Evolutionary conservation across 2,113 vertebrate genomes (phyloP).

Genomic region (Agapornis roseicollis): DNA sequence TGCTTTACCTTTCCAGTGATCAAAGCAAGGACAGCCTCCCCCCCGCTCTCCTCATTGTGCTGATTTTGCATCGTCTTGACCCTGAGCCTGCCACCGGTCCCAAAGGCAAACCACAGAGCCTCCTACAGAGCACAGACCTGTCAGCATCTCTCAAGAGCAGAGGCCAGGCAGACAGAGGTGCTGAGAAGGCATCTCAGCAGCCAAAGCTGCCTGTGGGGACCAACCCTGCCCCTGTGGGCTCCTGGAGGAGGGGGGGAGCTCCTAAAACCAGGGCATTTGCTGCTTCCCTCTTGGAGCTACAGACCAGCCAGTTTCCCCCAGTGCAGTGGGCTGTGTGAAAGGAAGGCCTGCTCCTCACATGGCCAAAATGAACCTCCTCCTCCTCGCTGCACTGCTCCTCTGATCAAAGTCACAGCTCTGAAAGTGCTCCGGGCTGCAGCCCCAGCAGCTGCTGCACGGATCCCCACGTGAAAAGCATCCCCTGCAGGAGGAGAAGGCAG

Average conservation of each 20-base stretch:
- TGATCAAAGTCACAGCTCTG: background rate
- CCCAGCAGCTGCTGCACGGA: background rate
- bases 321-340: background rate
- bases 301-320: background rate
- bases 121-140: slow-evolving; percentile 9
- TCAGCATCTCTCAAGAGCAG: slow-evolving; percentile 44
- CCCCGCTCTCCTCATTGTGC: slow-evolving; percentile 11
- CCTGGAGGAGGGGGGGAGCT: background rate
- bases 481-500: slow-evolving; percentile 5
- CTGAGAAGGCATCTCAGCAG: slow-evolving; percentile 9
- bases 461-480: background rate
- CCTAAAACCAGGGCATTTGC: background rate
- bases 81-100: background rate
- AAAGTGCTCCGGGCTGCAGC: background rate
- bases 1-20: slow-evolving; percentile 59
- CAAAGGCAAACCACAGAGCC: slow-evolving; percentile 24
- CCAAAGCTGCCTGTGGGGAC: background rate
- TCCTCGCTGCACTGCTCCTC: background rate
- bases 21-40: slow-evolving; percentile 50
- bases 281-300: background rate
- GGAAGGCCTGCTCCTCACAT: background rate
- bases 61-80: slow-evolving; percentile 59
- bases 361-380: background rate
- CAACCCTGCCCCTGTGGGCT: background rate
- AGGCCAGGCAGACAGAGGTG: background rate